Conservation (phyloP, 1,140 invertebrate genomes). For the Bombus consobrinus region DNA sequence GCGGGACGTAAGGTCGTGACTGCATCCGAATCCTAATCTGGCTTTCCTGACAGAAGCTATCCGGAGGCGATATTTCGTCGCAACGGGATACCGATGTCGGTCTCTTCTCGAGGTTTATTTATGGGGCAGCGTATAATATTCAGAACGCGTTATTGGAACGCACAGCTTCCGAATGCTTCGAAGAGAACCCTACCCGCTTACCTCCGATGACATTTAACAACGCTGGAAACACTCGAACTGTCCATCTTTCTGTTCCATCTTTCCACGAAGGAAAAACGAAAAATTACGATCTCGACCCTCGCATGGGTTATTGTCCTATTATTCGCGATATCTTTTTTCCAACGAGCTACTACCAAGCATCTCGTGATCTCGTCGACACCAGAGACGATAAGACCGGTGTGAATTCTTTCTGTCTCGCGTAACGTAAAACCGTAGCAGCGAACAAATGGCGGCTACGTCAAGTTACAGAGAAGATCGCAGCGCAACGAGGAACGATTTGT, state of each 20-base stretch:
- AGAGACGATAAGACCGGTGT: conserved; percentile 29
- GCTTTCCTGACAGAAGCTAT: conserved; percentile 53
- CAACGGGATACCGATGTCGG: conserved; percentile 65
- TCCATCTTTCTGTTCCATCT: too few relatives aligned
- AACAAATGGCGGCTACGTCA: conserved; percentile 65
- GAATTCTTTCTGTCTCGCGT: conserved; percentile 48
- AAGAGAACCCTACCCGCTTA: too few relatives aligned
- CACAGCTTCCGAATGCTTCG: background rate
- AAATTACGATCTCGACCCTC: background rate
- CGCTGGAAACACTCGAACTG: background rate
- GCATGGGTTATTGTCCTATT: background rate
- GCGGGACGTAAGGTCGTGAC: conserved; percentile 54
- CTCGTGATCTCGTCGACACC: conserved; percentile 14
- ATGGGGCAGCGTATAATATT: conserved; percentile 67
- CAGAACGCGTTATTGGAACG: conserved; percentile 43
- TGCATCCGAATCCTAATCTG: conserved; percentile 75
- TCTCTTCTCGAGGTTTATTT: conserved; percentile 69
- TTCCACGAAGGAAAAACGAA: background rate
- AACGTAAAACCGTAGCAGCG: conserved; percentile 51
- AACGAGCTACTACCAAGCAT: too few relatives aligned
- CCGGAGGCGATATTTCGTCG: conserved; percentile 74
- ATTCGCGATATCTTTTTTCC: conserved; percentile 23
- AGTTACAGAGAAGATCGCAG: conserved; percentile 61
- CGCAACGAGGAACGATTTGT: conserved; percentile 67
- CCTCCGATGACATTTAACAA: background rate